phyloP scores from a whole-genome alignment of 1,140 invertebrate genomes.

The Aphelenchoides fujianensis region DNA sequence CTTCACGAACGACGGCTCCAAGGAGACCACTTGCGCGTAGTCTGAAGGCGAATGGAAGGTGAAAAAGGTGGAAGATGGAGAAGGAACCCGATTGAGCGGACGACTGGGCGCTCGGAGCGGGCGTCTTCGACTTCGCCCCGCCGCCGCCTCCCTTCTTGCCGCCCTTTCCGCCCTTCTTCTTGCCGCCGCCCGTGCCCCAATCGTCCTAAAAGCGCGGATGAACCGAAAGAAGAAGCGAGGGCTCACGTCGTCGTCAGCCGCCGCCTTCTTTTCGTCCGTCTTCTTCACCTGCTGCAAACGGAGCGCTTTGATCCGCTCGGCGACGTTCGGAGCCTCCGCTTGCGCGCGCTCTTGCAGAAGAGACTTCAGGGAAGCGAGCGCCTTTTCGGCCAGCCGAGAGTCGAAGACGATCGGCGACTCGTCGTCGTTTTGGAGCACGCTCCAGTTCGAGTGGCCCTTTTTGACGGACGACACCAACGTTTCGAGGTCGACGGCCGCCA shows the following conservation, averaged over 20 bases:
- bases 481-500: neutral
- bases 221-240: neutral
- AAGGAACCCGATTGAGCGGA: conserved; percentile 17
- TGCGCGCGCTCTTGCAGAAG: conserved; percentile 30
- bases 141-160: conserved; percentile 33
- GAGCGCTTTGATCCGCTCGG: conserved; percentile 12
- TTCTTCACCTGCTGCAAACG: conserved; percentile 24
- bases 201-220: conserved; percentile 40
- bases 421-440: neutral
- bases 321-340: conserved; percentile 24
- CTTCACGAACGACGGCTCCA: neutral
- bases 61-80: neutral
- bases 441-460: conserved; percentile 15
- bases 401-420: conserved; percentile 24
- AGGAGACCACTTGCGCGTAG: neutral
- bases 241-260: conserved; percentile 4
- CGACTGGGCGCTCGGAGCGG: conserved; percentile 1
- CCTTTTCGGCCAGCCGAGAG: neutral
- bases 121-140: conserved; percentile 22
- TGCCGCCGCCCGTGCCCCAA: conserved; percentile 32
- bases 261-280: conserved; percentile 20
- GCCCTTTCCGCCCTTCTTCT: conserved; percentile 38
- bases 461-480: neutral
- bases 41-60: neutral
- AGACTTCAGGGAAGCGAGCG: neutral